Conservation (phyloP, 2,888 invertebrate genomes). For the Alloscopus bannaensis region DNA sequence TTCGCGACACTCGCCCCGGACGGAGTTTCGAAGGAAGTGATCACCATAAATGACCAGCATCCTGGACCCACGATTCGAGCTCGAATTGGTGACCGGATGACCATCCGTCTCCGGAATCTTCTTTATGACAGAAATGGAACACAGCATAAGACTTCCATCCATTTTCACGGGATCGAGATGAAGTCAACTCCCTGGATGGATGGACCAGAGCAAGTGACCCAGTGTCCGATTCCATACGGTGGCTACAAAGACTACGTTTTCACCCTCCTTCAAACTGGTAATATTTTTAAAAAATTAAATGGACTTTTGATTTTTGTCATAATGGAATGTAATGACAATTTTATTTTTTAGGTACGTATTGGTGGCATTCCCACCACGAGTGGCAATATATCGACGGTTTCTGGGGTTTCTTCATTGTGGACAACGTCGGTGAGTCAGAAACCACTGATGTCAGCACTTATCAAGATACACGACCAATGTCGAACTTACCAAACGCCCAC, state of each 20-base stretch:
- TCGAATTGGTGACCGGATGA: not conserved
- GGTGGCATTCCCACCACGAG: slow-evolving; percentile 18
- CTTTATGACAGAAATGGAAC: not conserved
- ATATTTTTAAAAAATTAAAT: slow-evolving; percentile 28
- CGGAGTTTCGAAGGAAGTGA: slow-evolving; percentile 17
- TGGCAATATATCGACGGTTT: slow-evolving; percentile 38
- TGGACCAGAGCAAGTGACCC: slow-evolving; percentile 76
- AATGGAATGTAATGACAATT: too few species aligned
- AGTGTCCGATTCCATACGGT: slow-evolving; percentile 76
- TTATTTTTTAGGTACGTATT: too few species aligned
- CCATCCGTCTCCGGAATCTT: not conserved
- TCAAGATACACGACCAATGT: too few species aligned
- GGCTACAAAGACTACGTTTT: slow-evolving; percentile 64
- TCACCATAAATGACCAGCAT: slow-evolving; percentile 30
- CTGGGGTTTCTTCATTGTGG: slow-evolving; percentile 34
- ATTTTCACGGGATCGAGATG: slow-evolving; percentile 78
- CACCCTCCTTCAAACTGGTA: slow-evolving; percentile 61
- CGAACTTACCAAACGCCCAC: slow-evolving; percentile 3
- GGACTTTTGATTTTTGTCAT: too few species aligned
- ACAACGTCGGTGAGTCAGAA: not conserved
- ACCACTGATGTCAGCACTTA: not conserved
- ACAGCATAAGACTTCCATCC: slow-evolving; percentile 75
- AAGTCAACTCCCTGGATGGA: slow-evolving; percentile 75
- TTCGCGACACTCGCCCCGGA: slow-evolving; percentile 14
- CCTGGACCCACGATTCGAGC: slow-evolving; percentile 37